These are phyloP conservation scores for Ormyrus pomaceus DNA, from an alignment of 2,888 invertebrate species.

Conservation along the genomic window DNA sequence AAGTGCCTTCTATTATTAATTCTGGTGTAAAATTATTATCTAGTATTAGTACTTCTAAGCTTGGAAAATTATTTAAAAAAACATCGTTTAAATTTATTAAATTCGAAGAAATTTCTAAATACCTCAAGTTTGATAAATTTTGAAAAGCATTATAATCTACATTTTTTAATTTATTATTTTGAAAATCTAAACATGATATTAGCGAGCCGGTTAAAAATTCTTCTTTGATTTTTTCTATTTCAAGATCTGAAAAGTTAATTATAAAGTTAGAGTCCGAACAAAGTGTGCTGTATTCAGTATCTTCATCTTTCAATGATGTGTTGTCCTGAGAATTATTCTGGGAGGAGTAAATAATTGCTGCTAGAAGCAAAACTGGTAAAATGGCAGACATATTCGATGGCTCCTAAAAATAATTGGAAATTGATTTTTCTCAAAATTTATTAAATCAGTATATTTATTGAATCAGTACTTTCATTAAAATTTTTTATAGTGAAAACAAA, in stretches of 20 bases:
- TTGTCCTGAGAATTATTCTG: too few relatives aligned
- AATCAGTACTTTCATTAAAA: too few relatives aligned
- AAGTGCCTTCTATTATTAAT: neutral
- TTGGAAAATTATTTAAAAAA: neutral
- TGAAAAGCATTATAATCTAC: slow-evolving; percentile 17
- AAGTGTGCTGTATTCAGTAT: neutral
- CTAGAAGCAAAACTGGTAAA: too few relatives aligned
- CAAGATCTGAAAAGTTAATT: slow-evolving; percentile 4
- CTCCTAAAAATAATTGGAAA: too few relatives aligned
- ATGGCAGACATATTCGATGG: too few relatives aligned
- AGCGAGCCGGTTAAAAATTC: slow-evolving; percentile 23
- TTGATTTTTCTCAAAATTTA: too few relatives aligned
- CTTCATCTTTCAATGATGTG: neutral
- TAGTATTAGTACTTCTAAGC: slow-evolving; percentile 31
- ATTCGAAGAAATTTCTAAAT: slow-evolving; percentile 32
- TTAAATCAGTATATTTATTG: too few relatives aligned
- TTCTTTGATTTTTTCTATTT: neutral
- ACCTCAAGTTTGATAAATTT: slow-evolving; percentile 38
- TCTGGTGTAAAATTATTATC: neutral
- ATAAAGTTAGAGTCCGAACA: slow-evolving; percentile 3
- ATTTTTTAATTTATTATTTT: neutral
- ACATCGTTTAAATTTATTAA: neutral
- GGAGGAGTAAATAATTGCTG: too few relatives aligned
- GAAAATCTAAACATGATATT: slow-evolving; percentile 33
- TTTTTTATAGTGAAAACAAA: too few relatives aligned